phyloP scores from a whole-genome alignment of 2,113 vertebrate genomes.

The Gadus chalcogrammus region DNA sequence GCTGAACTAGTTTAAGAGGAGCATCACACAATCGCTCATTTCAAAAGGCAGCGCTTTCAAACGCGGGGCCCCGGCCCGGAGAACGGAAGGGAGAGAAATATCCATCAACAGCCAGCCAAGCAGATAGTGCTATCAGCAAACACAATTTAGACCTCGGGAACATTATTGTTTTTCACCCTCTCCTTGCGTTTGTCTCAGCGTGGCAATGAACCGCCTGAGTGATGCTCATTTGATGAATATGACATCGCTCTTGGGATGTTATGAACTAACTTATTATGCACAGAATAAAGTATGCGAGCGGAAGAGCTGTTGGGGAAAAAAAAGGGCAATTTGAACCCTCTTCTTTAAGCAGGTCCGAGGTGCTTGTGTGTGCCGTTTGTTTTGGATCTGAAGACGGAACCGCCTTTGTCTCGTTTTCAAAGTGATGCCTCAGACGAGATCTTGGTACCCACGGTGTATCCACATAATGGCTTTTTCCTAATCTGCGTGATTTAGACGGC shows the following conservation, averaged over 20 bases:
- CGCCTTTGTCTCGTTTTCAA: conserved; percentile 20
- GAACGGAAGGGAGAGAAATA: conserved; percentile 60
- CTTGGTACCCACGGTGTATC: background rate
- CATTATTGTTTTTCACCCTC: conserved; percentile 62
- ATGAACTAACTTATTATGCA: conserved; percentile 52
- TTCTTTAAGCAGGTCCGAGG: conserved; percentile 10
- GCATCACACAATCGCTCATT: conserved; percentile 66
- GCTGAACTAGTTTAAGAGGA: conserved; percentile 71
- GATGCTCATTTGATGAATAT: conserved; percentile 62
- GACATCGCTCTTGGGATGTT: conserved; percentile 50
- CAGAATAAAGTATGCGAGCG: conserved; percentile 53
- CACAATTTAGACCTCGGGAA: conserved; percentile 68
- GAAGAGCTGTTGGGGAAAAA: conserved; percentile 33
- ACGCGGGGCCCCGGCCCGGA: conserved; percentile 33
- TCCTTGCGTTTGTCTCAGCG: conserved; percentile 39
- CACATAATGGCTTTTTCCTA: conserved; percentile 39
- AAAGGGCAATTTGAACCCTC: conserved; percentile 23
- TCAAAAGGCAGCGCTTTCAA: conserved; percentile 62
- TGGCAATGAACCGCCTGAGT: conserved; percentile 51
- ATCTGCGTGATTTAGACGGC: conserved; percentile 54
- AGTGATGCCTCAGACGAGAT: conserved; percentile 9
- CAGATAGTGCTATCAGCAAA: conserved; percentile 67
- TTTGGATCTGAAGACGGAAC: conserved; percentile 13
- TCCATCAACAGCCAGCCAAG: conserved; percentile 72
- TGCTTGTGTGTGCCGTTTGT: conserved; percentile 11